phyloP scores from a whole-genome alignment of 1,140 invertebrate genomes.

The Saccostrea glomerata region DNA sequence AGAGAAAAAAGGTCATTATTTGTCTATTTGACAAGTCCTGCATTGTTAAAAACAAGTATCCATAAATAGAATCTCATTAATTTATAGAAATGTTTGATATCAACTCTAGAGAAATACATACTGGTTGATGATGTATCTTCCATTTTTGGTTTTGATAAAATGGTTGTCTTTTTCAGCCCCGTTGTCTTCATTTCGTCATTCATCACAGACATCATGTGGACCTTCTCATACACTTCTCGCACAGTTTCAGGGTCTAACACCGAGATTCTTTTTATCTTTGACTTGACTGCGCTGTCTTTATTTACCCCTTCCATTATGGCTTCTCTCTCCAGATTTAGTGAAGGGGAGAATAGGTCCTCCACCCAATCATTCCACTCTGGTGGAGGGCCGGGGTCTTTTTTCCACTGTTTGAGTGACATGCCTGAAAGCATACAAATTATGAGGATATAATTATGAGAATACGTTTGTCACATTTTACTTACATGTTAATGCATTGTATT shows the following conservation, averaged over 20 bases:
- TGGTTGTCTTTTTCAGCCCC: conserved; percentile 10
- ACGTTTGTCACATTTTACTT: too few relatives aligned
- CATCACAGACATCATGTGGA: conserved; percentile 57
- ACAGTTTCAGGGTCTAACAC: conserved; percentile 63
- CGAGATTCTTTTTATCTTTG: conserved; percentile 58
- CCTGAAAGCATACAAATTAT: neutral
- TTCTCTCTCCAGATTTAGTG: conserved; percentile 50
- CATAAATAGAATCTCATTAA: neutral
- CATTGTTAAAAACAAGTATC: neutral
- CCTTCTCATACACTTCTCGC: conserved; percentile 61
- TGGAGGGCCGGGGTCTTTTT: conserved; percentile 7
- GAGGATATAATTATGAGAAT: neutral
- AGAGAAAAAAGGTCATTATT: too few relatives aligned
- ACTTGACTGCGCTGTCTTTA: conserved; percentile 46
- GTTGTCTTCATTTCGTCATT: conserved; percentile 63
- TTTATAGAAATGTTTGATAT: neutral
- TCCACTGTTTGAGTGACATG: conserved; percentile 5
- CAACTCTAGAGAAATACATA: neutral
- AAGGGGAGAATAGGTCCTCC: conserved; percentile 60
- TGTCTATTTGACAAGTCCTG: neutral
- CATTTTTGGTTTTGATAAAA: neutral
- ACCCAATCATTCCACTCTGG: conserved; percentile 63
- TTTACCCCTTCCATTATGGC: conserved; percentile 52
- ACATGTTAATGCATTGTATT: too few relatives aligned
- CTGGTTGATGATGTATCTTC: neutral